Base-by-base conservation (phyloP, 2,888 invertebrate genomes). In the Meandrusa payeni region DNA sequence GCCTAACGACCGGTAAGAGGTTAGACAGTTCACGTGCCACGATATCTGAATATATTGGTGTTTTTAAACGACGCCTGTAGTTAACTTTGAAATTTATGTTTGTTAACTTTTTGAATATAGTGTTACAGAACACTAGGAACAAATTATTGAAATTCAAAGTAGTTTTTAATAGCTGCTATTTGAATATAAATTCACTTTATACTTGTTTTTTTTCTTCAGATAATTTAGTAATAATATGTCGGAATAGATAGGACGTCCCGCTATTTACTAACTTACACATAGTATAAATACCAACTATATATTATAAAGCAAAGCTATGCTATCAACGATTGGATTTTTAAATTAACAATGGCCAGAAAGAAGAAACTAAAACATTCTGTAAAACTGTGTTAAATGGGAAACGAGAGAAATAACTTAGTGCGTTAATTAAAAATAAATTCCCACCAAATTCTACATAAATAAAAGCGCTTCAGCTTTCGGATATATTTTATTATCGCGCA, bases 21-120 rank as follows among this genome's bases (percentile, higher is more conserved):
- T 64, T 61, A 61, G 52, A 56, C 46, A 57, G 67, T 65, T 65
- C 65, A 64, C 55, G 50, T 50, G 52, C 46, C 64, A 61, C 64
- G 45, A 47, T 65, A 69, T 68, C 66, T 47, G 28, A 46, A 44
- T 33, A 54, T 52, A 49, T 54, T 45, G 55, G 55, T 54, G 54
- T 57, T 59, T 59, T 61, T 59, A 57, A 22, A 38, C 29, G 29
- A 38, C 13, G 12, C 12, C n/a, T 12, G 9, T 20, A 38, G 22
- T 29, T 29, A 38, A 28, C 12, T 38, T 38, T 5, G 22, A 38
- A 38, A 38, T 38, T 38, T 38, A 38, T 38, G 28, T 13, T 3
- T 13, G 38, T 29, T 29, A 15, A 7, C 28, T 6, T 28, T 22
- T 20, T 26, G 10, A 28, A 29, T 13, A 22, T 29, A 17, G 13